Percentiles rank a stretch among this genome's conserved stretches.
These are phyloP conservation scores for Pyralis farinalis DNA, from an alignment of 2,888 invertebrate genomes.

Conservation along the genomic window DNA sequence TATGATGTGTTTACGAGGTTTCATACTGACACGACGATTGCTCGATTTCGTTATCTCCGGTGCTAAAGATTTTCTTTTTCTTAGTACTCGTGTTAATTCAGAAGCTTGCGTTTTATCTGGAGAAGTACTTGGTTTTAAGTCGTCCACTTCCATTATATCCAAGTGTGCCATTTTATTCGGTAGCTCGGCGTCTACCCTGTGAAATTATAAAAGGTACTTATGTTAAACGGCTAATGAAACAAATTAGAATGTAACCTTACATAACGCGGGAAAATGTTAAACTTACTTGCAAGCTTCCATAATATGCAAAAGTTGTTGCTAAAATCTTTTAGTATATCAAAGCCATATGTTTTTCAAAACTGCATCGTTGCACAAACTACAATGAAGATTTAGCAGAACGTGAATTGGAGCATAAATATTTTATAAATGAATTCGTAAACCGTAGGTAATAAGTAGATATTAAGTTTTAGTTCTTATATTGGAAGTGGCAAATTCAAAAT, in stretches of 20 bases:
- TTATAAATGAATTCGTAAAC: too few relatives aligned
- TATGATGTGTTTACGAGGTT: conserved; percentile 62
- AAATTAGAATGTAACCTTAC: conserved; percentile 1
- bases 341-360: too few relatives aligned
- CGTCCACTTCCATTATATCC: conserved; percentile 66
- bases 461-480: too few relatives aligned
- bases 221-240: neutral
- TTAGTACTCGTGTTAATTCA: conserved; percentile 46
- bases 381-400: too few relatives aligned
- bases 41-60: conserved; percentile 53
- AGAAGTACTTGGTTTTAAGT: conserved; percentile 24
- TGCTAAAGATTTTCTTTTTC: conserved; percentile 61
- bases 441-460: too few relatives aligned
- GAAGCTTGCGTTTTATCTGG: conserved; percentile 30
- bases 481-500: too few relatives aligned
- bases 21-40: conserved; percentile 72
- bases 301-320: too few relatives aligned
- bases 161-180: conserved; percentile 71
- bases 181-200: conserved; percentile 59
- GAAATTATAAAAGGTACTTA: conserved; percentile 19
- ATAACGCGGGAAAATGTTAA: neutral
- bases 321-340: too few relatives aligned
- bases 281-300: conserved; percentile 50
- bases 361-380: too few relatives aligned
- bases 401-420: too few relatives aligned